Percentiles rank a stretch among this genome's conserved stretches.
Conservation (phyloP, 2,888 invertebrate genomes). For the Oxytorus armatus region DNA sequence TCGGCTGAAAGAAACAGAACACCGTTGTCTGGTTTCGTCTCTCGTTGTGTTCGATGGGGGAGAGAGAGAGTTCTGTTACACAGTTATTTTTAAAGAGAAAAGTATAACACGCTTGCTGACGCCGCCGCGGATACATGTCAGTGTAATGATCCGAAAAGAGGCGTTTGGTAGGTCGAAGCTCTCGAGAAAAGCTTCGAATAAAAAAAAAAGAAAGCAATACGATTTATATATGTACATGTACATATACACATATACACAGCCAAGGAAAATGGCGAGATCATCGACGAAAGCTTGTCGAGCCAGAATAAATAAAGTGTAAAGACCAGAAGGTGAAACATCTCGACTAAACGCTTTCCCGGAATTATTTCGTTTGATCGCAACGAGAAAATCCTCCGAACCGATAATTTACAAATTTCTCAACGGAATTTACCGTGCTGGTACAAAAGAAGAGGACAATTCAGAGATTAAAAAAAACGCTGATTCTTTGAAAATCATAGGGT, state of each 20-base stretch:
- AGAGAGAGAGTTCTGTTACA: constrained; percentile 9
- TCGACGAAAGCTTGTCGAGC: neutral
- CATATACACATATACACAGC: neutral
- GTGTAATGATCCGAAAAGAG: constrained; percentile 19
- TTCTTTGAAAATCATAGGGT: too few species aligned
- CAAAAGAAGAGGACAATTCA: neutral
- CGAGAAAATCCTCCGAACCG: too few species aligned
- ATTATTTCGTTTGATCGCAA: too few species aligned
- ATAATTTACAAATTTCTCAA: too few species aligned
- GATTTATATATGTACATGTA: neutral
- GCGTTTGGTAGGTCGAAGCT: constrained; percentile 19
- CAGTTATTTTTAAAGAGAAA: constrained; percentile 42
- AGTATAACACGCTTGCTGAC: constrained; percentile 5
- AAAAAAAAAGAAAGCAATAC: neutral
- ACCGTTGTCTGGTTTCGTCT: neutral
- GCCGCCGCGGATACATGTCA: neutral
- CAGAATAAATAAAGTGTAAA: neutral
- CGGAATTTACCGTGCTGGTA: neutral
- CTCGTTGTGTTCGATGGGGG: constrained; percentile 12
- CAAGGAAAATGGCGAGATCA: neutral
- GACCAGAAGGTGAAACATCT: neutral
- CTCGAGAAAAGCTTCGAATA: too few species aligned
- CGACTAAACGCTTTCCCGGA: too few species aligned
- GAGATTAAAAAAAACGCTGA: neutral
- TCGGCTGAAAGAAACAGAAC: neutral